Base-by-base conservation (phyloP, 1,140 invertebrate genomes). In the Drosophila mayri region DNA sequence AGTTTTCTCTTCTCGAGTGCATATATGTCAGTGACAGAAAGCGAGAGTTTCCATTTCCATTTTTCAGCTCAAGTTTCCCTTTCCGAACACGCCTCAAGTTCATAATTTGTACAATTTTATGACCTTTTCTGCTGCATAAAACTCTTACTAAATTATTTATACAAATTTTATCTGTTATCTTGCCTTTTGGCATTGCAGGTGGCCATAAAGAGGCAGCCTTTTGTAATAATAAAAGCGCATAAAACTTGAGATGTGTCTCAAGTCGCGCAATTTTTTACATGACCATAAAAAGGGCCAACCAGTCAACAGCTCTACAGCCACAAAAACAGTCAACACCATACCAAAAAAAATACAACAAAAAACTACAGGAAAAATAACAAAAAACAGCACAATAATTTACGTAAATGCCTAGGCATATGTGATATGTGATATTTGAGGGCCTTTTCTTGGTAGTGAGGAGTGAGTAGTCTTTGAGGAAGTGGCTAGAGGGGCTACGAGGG, bases 101-200 rank as follows among this genome's bases (percentile, higher is more conserved):
- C 76, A 80, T 87, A 87, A 87, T 88, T 84, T 87, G 61, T 74
- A 71, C 32, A 77, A 76, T 80, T 87, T 87, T 84, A 84, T 79
- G 60, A 57, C 46, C 46, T 40, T 32, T 25, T 30, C 25, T 18
- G 49, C 41, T 68, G 65, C 18, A 44, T 67, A 40, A 55, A 73
- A 37, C 72, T 75, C 64, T 38, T 20, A 38, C 68, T 74, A 46
- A 81, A 81, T 67, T 90, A 90, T 79, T 78, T 81, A 84, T 84
- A 81, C 68, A 74, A 75, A 85, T 81, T 81, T 76, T 90, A 90
- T 78, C 62, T 81, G 67, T 81, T 81, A 80, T 81, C 74, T 64
- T 30, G 58, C 37, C 11, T 75, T 76, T 52, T 71, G 79, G 52
- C 77, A 78, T 81, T 88, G 84, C 85, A 88, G 85, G 84, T 88